Percentiles rank a stretch among this genome's conserved stretches.
phyloP scores from a whole-genome alignment of 2,888 invertebrate species.

The Rotaria macrura region DNA sequence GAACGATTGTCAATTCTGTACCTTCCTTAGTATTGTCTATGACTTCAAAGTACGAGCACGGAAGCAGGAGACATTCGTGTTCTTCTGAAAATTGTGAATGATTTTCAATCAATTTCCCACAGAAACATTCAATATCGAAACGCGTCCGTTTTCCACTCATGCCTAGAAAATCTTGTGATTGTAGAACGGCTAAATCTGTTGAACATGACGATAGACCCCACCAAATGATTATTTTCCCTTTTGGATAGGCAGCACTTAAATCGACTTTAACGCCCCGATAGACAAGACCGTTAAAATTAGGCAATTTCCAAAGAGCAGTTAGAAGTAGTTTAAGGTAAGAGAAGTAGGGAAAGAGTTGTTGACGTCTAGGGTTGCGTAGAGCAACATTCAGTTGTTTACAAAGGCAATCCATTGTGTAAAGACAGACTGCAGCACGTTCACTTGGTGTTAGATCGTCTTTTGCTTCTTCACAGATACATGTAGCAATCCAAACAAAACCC shows the following conservation, averaged over 20 bases:
- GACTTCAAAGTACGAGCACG: neutral
- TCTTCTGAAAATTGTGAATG: neutral
- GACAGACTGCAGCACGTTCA: neutral
- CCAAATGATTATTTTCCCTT: neutral
- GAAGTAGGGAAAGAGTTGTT: neutral
- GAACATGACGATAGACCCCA: neutral
- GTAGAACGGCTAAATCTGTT: neutral
- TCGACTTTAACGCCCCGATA: neutral
- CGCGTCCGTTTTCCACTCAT: neutral
- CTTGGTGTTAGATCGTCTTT: neutral
- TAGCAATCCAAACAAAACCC: neutral
- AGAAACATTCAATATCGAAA: neutral
- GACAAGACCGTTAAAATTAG: neutral
- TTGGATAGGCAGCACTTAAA: neutral
- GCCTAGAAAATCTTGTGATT: neutral
- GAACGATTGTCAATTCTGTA: neutral
- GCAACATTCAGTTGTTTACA: neutral
- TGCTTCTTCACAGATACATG: neutral
- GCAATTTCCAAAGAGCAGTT: neutral
- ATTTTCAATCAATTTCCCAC: neutral
- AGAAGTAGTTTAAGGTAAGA: neutral
- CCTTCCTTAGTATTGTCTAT: neutral
- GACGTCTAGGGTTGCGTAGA: neutral
- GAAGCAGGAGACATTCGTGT: neutral
- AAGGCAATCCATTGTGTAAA: neutral